Evolutionary conservation across 1,140 invertebrate species (phyloP).

Genomic region (Hormaphis cornu): DNA sequence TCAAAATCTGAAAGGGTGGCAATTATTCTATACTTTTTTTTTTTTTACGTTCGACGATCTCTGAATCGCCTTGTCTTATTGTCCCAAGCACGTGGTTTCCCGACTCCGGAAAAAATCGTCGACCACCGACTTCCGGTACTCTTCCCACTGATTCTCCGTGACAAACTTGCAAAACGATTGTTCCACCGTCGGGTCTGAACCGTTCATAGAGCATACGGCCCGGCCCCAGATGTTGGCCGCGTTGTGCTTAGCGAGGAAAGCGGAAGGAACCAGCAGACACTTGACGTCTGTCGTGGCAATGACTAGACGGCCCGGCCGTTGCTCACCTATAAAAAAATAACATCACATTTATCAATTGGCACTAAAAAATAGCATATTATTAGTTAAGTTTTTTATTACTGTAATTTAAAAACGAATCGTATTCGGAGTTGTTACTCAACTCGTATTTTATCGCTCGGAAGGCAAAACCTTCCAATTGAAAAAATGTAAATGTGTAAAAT

Average conservation of each 20-base stretch:
- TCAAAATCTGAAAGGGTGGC: too few species aligned
- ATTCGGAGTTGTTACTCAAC: too few species aligned
- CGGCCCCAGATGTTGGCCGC: background rate
- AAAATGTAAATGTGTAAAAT: too few species aligned
- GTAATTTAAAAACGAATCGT: too few species aligned
- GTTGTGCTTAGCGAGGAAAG: slow-evolving; percentile 3
- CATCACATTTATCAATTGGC: background rate
- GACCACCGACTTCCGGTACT: background rate
- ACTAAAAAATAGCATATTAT: too few species aligned
- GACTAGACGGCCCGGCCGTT: background rate
- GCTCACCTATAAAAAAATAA: background rate
- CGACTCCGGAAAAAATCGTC: background rate
- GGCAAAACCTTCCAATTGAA: too few species aligned
- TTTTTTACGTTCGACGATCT: too few species aligned
- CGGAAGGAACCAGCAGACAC: background rate
- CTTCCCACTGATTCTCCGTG: background rate
- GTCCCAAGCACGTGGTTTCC: too few species aligned
- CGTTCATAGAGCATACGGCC: background rate
- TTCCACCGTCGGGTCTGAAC: background rate
- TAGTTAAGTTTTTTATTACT: too few species aligned
- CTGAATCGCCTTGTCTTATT: too few species aligned
- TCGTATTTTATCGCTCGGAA: too few species aligned
- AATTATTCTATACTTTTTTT: too few species aligned
- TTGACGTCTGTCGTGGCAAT: background rate
- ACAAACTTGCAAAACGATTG: slow-evolving; percentile 11